Percentiles rank a stretch among this genome's conserved stretches.
phyloP scores from a whole-genome alignment of 2,888 invertebrate species.

The Yponomeuta malinellus region DNA sequence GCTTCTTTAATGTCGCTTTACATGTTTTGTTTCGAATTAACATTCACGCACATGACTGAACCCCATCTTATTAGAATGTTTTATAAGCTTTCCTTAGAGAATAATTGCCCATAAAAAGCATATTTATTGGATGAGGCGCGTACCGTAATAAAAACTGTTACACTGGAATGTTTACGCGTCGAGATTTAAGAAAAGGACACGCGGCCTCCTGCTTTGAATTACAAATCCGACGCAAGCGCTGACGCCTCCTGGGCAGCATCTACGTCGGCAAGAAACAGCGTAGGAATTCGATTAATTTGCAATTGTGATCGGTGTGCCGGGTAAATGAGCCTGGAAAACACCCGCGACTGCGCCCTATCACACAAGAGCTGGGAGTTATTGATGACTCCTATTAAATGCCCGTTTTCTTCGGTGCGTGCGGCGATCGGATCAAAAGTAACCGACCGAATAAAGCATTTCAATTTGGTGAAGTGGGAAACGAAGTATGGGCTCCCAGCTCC shows the following conservation, averaged over 20 bases:
- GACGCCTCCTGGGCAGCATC: not conserved
- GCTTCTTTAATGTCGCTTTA: constrained; percentile 67
- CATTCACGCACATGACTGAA: constrained; percentile 61
- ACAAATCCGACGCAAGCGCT: constrained; percentile 39
- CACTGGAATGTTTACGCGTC: constrained; percentile 25
- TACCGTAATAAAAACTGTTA: constrained; percentile 34
- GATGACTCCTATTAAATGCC: constrained; percentile 74
- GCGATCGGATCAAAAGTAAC: constrained; percentile 43
- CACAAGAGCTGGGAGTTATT: constrained; percentile 46
- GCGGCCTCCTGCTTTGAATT: constrained; percentile 50
- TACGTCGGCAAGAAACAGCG: constrained; percentile 42
- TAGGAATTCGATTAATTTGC: constrained; percentile 69
- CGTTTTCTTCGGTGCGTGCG: constrained; percentile 53
- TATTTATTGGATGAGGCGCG: constrained; percentile 27
- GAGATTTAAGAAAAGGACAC: constrained; percentile 47
- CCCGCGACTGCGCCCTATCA: constrained; percentile 39
- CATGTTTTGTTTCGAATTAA: constrained; percentile 44
- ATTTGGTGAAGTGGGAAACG: constrained; percentile 61
- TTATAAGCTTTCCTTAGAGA: not conserved
- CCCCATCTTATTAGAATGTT: constrained; percentile 32
- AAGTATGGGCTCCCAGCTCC: constrained; percentile 48
- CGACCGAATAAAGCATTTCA: constrained; percentile 68
- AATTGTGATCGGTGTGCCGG: constrained; percentile 64
- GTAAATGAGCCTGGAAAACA: constrained; percentile 49
- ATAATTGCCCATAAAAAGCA: not conserved